These are phyloP conservation scores for Melieria picta DNA, from an alignment of 2,888 invertebrate genomes.

Conservation along the genomic window DNA sequence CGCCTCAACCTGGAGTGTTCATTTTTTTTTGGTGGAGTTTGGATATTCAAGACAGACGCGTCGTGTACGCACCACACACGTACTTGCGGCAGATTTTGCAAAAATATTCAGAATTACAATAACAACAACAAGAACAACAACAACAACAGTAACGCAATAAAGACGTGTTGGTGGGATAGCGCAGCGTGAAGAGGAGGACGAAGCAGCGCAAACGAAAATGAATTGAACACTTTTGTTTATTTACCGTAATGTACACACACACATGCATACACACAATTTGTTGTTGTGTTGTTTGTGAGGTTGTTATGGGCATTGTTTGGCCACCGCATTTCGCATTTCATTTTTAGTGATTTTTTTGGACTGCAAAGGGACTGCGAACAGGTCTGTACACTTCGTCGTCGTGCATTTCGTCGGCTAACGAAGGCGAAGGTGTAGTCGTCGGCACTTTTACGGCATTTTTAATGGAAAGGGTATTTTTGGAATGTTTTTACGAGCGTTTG, in stretches of 20 bases:
- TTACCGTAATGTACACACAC: conserved; percentile 40
- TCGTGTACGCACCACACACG: too few relatives aligned
- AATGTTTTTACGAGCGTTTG: conserved; percentile 11
- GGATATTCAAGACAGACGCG: too few relatives aligned
- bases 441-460: conserved; percentile 27
- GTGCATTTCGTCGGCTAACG: neutral
- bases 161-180: neutral
- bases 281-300: neutral
- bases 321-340: neutral
- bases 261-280: conserved; percentile 1
- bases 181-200: neutral
- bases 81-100: neutral
- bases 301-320: conserved; percentile 1
- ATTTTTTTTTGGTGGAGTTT: too few relatives aligned
- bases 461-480: conserved; percentile 33
- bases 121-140: conserved; percentile 12
- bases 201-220: conserved; percentile 39
- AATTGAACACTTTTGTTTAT: conserved; percentile 44
- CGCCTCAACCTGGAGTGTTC: too few relatives aligned
- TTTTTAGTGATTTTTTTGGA: neutral
- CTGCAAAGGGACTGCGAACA: neutral
- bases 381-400: neutral
- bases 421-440: conserved; percentile 20
- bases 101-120: neutral
- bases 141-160: conserved; percentile 7